Percentiles rank a stretch among this genome's conserved stretches.
Conservation (phyloP, 2,888 invertebrate species). For the Epistrophella euchroma region DNA sequence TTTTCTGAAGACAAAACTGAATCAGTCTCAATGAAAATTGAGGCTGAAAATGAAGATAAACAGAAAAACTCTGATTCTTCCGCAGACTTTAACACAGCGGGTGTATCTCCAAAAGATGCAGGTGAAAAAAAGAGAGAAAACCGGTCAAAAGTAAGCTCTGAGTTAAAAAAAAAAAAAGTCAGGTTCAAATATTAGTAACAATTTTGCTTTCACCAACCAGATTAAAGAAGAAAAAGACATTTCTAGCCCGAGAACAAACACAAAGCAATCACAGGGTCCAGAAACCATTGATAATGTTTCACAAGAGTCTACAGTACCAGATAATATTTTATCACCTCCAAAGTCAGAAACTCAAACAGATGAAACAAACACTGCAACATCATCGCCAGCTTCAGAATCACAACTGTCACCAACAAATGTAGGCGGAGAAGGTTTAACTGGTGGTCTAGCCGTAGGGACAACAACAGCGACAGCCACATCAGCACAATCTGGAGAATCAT, state of each 20-base stretch:
- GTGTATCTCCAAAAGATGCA: conserved; percentile 59
- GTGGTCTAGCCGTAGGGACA: conserved; percentile 23
- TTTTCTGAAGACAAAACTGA: conserved; percentile 59
- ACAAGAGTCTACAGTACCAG: conserved; percentile 78
- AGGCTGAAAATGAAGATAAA: conserved; percentile 10
- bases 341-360: conserved; percentile 82
- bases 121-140: conserved; percentile 11
- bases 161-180: conserved; percentile 36
- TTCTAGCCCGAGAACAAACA: conserved; percentile 22
- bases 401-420: conserved; percentile 79
- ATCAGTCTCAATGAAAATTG: conserved; percentile 27
- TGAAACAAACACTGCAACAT: conserved; percentile 81
- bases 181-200: conserved; percentile 23
- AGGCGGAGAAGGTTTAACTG: conserved; percentile 30
- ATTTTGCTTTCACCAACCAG: conserved; percentile 38
- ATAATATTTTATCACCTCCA: conserved; percentile 81
- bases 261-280: conserved; percentile 60
- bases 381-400: conserved; percentile 81
- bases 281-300: conserved; percentile 70
- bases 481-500: conserved; percentile 60
- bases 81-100: conserved; percentile 26
- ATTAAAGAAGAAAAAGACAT: conserved; percentile 61
- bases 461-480: conserved; percentile 35
- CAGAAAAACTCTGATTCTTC: conserved; percentile 29
- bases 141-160: conserved; percentile 14